Percentiles rank a stretch among this genome's conserved stretches.
Conservation (phyloP, 92 coral and sea anemone species). For the Parazoanthus atlanticus region DNA sequence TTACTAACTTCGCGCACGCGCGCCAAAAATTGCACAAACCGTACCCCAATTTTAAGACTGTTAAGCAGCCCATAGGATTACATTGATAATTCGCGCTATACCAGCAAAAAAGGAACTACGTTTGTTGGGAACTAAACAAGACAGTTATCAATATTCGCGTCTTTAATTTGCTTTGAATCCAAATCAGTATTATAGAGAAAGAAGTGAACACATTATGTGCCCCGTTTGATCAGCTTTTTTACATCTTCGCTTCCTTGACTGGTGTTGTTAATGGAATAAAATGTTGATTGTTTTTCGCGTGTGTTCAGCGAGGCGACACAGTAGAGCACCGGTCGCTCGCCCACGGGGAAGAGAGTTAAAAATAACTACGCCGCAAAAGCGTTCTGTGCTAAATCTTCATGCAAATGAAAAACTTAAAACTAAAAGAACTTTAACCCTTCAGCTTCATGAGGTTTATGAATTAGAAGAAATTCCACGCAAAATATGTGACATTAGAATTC, state of each 20-base stretch:
- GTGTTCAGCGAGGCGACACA: neutral
- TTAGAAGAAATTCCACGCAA: neutral
- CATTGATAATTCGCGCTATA: no score
- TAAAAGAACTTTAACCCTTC: no score
- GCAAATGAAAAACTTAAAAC: neutral
- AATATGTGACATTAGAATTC: neutral
- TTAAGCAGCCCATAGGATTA: no score
- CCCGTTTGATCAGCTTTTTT: no score
- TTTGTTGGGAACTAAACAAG: neutral
- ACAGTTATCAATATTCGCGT: neutral
- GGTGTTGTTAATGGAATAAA: neutral
- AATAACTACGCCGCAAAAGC: neutral
- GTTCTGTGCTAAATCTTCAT: neutral
- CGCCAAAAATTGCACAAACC: neutral
- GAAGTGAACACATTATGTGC: neutral
- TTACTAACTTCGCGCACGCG: neutral
- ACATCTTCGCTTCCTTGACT: neutral
- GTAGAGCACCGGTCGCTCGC: neutral
- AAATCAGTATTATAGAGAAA: no score
- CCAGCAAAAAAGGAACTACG: neutral
- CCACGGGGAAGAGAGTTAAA: neutral
- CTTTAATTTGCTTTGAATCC: neutral
- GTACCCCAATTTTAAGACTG: neutral
- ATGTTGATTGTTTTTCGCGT: neutral
- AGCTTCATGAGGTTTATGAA: neutral